Evolutionary conservation across 2,797 vertebrate species (phyloP), one percentile per base, ranked within the genome.

Genomic region (Sebastolobus altivelis): DNA sequence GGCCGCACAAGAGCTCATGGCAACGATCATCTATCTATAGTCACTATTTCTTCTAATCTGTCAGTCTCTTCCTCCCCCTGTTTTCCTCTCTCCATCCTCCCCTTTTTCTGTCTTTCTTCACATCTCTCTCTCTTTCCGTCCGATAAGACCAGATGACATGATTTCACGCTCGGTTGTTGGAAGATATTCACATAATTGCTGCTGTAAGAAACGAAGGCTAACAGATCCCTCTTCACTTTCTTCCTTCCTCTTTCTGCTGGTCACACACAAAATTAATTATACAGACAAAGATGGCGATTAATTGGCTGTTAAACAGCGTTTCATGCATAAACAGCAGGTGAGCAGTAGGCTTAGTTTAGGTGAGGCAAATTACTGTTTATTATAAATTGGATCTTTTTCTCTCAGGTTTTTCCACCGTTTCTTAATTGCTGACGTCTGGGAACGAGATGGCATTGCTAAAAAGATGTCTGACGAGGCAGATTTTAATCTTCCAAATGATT

Each of bases 91-190:
- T 46, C 22, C 25, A 29, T 46, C 63, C 13, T 18, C 20, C 20
- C 8, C 8, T 49, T 6, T 33, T 14, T 56, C 25, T 18, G 1
- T 49, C 18, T n/a, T 12, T 4, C 25, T 31, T 11, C 52, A 27
- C 20, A 2, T 11, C 40, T 37, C 38, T 61, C 33, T 38, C 22
- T 49, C 25, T 63, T 25, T 63, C 49, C 43, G 33, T 66, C 73
- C 46, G 8, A 43, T 31, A 37, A 66, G 12, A 65, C 14, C 68
- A 79, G 71, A 74, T 80, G 77, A 81, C 63, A 43, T 56, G 75
- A 88, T 82, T 82, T 82, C 79, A 76, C 29, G 77, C 79, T 83
- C 11, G 4, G 56, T 59, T 72, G 56, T 89, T 70, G 69, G 77
- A 79, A 74, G 68, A 87, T 33, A 62, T 60, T 77, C 73, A 77